Evolutionary conservation across 2,888 invertebrate species (phyloP).

Genomic region (Chloroclystis v-ata): DNA sequence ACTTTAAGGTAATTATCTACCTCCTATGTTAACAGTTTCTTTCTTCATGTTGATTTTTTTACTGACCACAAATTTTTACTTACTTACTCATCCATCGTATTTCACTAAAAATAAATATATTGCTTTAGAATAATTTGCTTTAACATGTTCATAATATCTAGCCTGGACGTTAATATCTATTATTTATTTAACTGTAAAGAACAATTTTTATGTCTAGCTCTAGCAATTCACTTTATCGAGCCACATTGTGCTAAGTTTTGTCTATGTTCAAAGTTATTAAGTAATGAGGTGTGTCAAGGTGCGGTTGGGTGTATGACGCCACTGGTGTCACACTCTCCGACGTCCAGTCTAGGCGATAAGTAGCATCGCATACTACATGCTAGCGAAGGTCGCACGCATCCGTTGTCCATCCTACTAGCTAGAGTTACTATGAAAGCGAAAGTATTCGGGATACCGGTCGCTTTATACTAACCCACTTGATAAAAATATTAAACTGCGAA

Average conservation of each 20-base stretch:
- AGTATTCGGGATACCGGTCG: conserved; percentile 15
- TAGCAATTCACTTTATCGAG: no score
- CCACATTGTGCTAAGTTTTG: background rate
- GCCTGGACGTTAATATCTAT: no score
- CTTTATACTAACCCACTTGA: conserved; percentile 5
- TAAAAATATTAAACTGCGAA: background rate
- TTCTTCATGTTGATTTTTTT: no score
- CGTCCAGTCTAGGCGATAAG: conserved; percentile 59
- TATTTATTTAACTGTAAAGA: no score
- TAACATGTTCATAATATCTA: no score
- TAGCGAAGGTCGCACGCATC: conserved; percentile 68
- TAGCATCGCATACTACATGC: conserved; percentile 46
- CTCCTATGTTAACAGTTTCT: no score
- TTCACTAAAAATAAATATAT: no score
- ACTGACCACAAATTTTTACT: no score
- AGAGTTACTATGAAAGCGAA: conserved; percentile 20
- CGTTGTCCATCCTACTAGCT: conserved; percentile 31
- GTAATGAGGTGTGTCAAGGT: conserved; percentile 62
- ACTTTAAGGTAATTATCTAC: background rate
- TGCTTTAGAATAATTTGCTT: no score
- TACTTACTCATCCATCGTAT: no score
- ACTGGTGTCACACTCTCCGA: conserved; percentile 61
- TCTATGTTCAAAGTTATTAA: background rate
- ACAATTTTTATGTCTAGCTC: no score
- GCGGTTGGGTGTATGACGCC: conserved; percentile 56